Conservation (phyloP, 2,797 vertebrate species). For the Lacerta viridis region DNA sequence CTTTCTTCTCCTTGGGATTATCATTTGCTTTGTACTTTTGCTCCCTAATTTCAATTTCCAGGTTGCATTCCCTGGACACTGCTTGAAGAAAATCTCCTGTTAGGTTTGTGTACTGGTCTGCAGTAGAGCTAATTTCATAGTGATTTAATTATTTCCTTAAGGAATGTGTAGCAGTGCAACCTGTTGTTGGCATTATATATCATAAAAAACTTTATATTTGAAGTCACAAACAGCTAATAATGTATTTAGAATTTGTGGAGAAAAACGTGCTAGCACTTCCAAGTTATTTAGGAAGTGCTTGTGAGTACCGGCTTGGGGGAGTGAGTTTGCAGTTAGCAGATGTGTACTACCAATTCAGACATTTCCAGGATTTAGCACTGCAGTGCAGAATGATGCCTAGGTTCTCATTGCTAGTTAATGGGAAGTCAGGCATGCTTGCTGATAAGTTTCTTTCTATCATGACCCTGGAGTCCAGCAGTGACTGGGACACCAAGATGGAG, state of each 20-base stretch:
- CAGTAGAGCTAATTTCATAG: slow-evolving; percentile 4
- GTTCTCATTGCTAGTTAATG: slow-evolving; percentile 6
- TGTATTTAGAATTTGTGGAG: slow-evolving; percentile 2
- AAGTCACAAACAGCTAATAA: neutral
- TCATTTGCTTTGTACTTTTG: neutral
- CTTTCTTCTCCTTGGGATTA: neutral
- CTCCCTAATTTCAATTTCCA: slow-evolving; percentile 3
- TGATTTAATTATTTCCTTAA: slow-evolving; percentile 27
- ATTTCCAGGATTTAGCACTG: neutral
- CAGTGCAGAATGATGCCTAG: neutral
- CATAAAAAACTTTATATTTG: neutral
- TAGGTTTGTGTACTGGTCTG: neutral
- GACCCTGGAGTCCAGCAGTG: too few species aligned
- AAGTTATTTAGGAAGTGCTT: slow-evolving; percentile 4
- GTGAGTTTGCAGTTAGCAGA: neutral
- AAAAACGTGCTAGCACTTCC: neutral
- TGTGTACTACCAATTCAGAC: neutral
- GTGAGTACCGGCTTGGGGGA: neutral
- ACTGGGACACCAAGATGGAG: too few species aligned
- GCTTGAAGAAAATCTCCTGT: slow-evolving; percentile 11
- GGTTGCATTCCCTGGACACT: neutral
- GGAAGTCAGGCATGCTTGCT: neutral
- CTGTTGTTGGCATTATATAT: neutral
- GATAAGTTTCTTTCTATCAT: neutral
- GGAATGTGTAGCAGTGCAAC: neutral